Conservation (phyloP, 2,888 invertebrate genomes). For the Ophioninae sp. region DNA sequence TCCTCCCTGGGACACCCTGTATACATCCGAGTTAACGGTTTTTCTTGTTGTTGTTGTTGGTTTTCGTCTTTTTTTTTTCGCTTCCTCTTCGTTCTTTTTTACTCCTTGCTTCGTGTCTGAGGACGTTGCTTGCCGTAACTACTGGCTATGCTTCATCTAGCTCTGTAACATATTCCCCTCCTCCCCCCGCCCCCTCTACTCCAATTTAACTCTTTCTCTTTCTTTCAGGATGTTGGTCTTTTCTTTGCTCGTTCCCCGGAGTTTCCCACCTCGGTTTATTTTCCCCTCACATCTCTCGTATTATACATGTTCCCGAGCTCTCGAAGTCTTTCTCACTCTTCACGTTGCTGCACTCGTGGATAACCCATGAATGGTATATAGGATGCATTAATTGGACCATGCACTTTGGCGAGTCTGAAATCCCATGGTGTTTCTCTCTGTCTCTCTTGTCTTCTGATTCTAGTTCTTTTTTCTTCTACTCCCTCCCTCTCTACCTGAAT, state of each 20-base stretch:
- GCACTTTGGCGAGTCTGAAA: constrained; percentile 22
- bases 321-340: constrained; percentile 1
- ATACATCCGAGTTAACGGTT: constrained; percentile 11
- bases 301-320: not conserved
- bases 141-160: constrained; percentile 43
- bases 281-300: not conserved
- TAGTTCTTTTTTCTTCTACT: not conserved
- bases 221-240: not conserved
- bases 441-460: not conserved
- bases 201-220: too few species aligned
- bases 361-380: too few species aligned
- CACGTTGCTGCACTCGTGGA: not conserved
- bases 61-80: too few species aligned
- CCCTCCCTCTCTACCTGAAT: not conserved
- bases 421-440: not conserved
- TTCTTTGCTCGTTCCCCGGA: constrained; percentile 17
- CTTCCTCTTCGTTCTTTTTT: too few species aligned
- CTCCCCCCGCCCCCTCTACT: not conserved
- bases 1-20: too few species aligned
- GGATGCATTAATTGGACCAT: constrained; percentile 38
- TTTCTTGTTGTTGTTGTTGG: constrained; percentile 17
- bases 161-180: not conserved
- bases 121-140: constrained; percentile 58
- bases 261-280: constrained; percentile 9
- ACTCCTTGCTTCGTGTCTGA: constrained; percentile 52